Conservation (phyloP, 2,797 vertebrate species). For the Ataeniobius toweri region DNA sequence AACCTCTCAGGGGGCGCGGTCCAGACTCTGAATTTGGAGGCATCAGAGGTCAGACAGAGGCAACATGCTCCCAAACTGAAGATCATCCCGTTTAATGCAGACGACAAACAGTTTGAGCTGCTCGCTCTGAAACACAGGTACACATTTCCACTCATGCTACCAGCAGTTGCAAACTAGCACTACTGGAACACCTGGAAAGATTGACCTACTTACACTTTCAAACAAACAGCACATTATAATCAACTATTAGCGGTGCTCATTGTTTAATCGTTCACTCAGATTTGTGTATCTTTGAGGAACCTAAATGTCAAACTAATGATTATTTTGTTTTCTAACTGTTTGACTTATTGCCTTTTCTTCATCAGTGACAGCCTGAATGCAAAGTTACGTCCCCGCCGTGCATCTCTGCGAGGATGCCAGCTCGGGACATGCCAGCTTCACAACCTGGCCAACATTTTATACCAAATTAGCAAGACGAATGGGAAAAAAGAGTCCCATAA, state of each 20-base stretch:
- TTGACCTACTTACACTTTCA: background rate
- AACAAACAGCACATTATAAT: background rate
- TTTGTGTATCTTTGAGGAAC: background rate
- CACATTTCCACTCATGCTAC: background rate
- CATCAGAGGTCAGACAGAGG: slow-evolving; percentile 32
- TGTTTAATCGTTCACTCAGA: background rate
- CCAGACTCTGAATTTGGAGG: slow-evolving; percentile 35
- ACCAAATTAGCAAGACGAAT: slow-evolving; percentile 72
- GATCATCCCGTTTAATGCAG: slow-evolving; percentile 61
- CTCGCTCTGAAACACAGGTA: slow-evolving; percentile 65
- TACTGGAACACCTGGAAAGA: background rate
- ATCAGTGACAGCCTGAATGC: slow-evolving; percentile 32
- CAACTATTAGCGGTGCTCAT: background rate
- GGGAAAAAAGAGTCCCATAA: slow-evolving; percentile 78
- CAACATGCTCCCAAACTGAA: slow-evolving; percentile 38
- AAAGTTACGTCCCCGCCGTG: slow-evolving; percentile 59
- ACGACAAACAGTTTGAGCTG: slow-evolving; percentile 37
- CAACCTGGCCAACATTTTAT: slow-evolving; percentile 82
- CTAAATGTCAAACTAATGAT: too few relatives aligned
- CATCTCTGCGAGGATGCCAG: slow-evolving; percentile 76
- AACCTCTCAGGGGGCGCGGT: slow-evolving; percentile 22
- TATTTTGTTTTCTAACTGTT: background rate
- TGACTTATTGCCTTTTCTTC: slow-evolving; percentile 1
- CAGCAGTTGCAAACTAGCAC: background rate
- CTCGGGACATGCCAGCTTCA: slow-evolving; percentile 85